Conservation (phyloP, 2,888 invertebrate genomes). For the Parelbella ahira region DNA sequence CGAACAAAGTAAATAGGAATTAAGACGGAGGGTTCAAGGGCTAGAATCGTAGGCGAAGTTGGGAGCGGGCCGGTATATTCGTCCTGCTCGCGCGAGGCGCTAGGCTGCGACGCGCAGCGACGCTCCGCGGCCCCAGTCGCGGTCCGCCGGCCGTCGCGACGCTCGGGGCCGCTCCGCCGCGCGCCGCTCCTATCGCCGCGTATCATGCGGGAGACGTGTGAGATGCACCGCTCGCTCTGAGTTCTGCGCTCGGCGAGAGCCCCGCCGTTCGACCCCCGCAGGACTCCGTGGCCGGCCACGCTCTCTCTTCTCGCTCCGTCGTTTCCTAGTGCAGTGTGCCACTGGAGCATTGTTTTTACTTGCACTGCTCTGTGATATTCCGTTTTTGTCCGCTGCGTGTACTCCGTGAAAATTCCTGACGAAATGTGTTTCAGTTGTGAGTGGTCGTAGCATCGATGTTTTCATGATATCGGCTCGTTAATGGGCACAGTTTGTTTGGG, state of each 20-base stretch:
- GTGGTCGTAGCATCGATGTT: conserved; percentile 27
- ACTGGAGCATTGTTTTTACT: conserved; percentile 58
- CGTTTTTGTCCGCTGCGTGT: conserved; percentile 29
- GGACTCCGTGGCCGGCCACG: conserved; percentile 29
- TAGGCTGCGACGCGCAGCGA: conserved; percentile 72
- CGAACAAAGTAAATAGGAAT: conserved; percentile 66
- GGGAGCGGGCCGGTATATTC: conserved; percentile 54
- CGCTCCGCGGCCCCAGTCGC: conserved; percentile 69
- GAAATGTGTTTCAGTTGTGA: conserved; percentile 25
- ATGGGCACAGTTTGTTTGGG: conserved; percentile 43
- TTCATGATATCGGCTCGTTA: conserved; percentile 60
- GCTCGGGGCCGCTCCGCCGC: conserved; percentile 72
- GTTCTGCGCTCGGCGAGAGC: conserved; percentile 36
- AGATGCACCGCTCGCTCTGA: conserved; percentile 54
- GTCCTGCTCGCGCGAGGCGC: conserved; percentile 75
- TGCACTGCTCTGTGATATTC: conserved; percentile 34
- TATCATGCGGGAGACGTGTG: conserved; percentile 51
- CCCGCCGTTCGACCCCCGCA: conserved; percentile 29
- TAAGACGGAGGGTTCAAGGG: conserved; percentile 70
- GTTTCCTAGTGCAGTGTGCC: conserved; percentile 56
- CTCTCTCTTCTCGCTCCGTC: conserved; percentile 32
- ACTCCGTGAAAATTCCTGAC: conserved; percentile 22
- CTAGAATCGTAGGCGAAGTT: conserved; percentile 62
- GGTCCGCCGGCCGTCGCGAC: conserved; percentile 79
- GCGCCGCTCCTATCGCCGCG: conserved; percentile 59